phyloP scores from a whole-genome alignment of 2,797 vertebrate genomes.

The Melanotaenia maccullochi region DNA sequence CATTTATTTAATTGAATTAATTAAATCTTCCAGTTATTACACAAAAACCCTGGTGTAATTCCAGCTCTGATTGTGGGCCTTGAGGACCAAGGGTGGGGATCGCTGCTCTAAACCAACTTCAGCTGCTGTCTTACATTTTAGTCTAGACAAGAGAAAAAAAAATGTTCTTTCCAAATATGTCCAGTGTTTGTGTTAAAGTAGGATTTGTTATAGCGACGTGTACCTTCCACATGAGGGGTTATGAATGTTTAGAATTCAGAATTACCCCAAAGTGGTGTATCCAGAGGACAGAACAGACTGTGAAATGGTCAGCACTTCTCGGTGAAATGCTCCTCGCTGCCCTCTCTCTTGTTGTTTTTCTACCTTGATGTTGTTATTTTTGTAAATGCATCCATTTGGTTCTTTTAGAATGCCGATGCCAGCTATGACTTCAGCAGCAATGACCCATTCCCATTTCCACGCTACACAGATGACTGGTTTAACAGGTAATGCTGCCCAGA shows the following conservation, averaged over 20 bases:
- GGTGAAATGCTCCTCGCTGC: constrained; percentile 22
- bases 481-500: constrained; percentile 90
- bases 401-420: constrained; percentile 96
- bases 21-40: too few relatives aligned
- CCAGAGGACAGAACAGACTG: constrained; percentile 23
- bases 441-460: constrained; percentile 96
- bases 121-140: background rate
- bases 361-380: constrained; percentile 31
- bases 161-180: background rate
- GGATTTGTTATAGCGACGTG: background rate
- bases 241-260: constrained; percentile 13
- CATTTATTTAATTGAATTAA: too few relatives aligned
- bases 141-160: background rate
- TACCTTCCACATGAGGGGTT: background rate
- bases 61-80: too few relatives aligned
- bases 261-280: background rate
- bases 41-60: too few relatives aligned
- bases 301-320: constrained; percentile 43
- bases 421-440: constrained; percentile 99
- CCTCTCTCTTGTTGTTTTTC: constrained; percentile 31
- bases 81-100: too few relatives aligned
- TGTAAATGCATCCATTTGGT: constrained; percentile 59
- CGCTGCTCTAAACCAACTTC: background rate
- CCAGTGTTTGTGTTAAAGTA: constrained; percentile 2
- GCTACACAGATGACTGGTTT: constrained; percentile 99